Percentiles rank a stretch among this genome's conserved stretches.
phyloP scores from a whole-genome alignment of 2,888 invertebrate species.

The Dione juno region DNA sequence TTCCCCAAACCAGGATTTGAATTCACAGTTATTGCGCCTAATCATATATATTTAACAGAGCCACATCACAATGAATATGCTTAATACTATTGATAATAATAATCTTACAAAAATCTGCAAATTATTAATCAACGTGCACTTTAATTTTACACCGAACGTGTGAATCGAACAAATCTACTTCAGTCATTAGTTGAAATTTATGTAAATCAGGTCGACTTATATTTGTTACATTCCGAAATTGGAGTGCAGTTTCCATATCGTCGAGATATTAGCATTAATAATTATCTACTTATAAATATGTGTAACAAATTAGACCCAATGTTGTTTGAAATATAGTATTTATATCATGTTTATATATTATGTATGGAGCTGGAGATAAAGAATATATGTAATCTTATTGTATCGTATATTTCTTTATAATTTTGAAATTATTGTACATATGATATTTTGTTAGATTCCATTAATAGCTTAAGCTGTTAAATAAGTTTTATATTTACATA shows the following conservation, averaged over 20 bases:
- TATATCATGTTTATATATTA: neutral
- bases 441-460: too few species aligned
- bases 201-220: conserved; percentile 41
- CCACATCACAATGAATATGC: too few species aligned
- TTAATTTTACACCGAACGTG: neutral
- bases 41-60: too few species aligned
- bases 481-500: too few species aligned
- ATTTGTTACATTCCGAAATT: conserved; percentile 26
- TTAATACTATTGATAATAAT: too few species aligned
- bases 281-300: conserved; percentile 17
- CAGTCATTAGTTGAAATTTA: conserved; percentile 40
- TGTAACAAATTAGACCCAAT: conserved; percentile 16
- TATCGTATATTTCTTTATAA: too few species aligned
- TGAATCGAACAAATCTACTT: conserved; percentile 9
- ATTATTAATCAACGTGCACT: neutral
- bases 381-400: too few species aligned
- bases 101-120: too few species aligned
- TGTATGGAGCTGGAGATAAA: too few species aligned
- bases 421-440: too few species aligned
- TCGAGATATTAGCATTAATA: conserved; percentile 27
- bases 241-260: conserved; percentile 28
- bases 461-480: too few species aligned
- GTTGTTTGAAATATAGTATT: neutral
- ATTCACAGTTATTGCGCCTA: neutral
- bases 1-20: too few species aligned